These are phyloP conservation scores for Grantiella picta DNA, from an alignment of 2,113 vertebrate genomes.

Conservation along the genomic window DNA sequence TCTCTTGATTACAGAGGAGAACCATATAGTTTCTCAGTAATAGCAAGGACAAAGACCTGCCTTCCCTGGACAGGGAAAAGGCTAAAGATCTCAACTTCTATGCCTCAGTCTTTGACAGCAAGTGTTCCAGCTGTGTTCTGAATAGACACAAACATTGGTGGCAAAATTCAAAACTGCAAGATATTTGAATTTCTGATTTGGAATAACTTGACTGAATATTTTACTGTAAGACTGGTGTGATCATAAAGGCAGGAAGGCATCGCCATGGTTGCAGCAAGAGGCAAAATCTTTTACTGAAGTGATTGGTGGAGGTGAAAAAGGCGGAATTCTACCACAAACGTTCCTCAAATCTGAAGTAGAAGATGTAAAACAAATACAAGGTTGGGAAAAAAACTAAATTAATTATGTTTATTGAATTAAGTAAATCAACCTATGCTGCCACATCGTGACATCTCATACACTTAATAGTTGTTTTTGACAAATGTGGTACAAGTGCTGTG, in stretches of 20 bases:
- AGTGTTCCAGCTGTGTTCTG: not conserved
- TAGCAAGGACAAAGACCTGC: not conserved
- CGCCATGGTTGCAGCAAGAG: not conserved
- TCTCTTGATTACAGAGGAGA: not conserved
- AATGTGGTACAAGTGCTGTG: not conserved
- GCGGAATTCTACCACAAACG: not conserved
- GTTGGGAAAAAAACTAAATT: not conserved
- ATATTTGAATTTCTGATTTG: not conserved
- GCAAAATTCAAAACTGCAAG: not conserved
- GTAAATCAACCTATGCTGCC: not conserved
- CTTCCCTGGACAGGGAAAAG: not conserved
- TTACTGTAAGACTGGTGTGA: not conserved
- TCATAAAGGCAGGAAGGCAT: rapidly evolving
- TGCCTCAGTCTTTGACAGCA: not conserved
- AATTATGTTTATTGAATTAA: not conserved
- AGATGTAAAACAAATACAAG: not conserved
- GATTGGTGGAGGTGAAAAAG: not conserved
- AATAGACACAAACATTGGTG: not conserved
- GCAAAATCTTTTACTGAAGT: not conserved
- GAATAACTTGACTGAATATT: not conserved
- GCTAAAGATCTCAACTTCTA: not conserved
- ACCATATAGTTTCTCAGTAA: not conserved
- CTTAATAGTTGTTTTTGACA: not conserved
- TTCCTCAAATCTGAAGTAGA: not conserved
- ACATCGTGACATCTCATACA: not conserved